Conservation (phyloP, 2,113 vertebrate species). For the Scalopus aquaticus region DNA sequence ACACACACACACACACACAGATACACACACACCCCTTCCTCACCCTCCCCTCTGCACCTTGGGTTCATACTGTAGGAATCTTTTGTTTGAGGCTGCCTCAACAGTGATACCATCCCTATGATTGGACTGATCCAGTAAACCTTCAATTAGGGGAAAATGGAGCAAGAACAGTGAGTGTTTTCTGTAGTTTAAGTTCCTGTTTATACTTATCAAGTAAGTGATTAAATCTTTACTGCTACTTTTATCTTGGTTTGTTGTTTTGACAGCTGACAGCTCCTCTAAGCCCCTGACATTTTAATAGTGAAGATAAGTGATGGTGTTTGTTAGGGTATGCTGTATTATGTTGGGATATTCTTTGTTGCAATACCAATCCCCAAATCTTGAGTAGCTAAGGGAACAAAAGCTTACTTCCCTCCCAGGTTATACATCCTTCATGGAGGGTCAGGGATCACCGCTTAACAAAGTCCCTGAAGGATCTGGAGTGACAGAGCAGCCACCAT, state of each 20-base stretch:
- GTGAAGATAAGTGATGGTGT: neutral
- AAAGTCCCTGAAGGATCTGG: neutral
- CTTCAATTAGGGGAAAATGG: neutral
- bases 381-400: neutral
- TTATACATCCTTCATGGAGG: neutral
- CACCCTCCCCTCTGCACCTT: neutral
- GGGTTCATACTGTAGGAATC: neutral
- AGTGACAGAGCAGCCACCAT: neutral
- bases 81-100: neutral
- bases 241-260: neutral
- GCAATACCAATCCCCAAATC: neutral
- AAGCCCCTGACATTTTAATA: neutral
- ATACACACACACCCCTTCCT: too few relatives aligned
- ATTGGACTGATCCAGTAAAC: neutral
- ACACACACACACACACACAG: too few relatives aligned
- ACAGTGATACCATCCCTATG: fast-evolving
- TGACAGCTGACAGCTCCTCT: neutral
- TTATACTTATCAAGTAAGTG: neutral
- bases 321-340: neutral
- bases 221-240: neutral
- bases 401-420: neutral
- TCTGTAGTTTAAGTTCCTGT: neutral
- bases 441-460: neutral
- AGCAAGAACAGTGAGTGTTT: neutral
- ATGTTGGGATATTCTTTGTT: neutral